These are phyloP conservation scores for Gopherus flavomarginatus DNA, from an alignment of 2,113 vertebrate genomes.

Conservation along the genomic window DNA sequence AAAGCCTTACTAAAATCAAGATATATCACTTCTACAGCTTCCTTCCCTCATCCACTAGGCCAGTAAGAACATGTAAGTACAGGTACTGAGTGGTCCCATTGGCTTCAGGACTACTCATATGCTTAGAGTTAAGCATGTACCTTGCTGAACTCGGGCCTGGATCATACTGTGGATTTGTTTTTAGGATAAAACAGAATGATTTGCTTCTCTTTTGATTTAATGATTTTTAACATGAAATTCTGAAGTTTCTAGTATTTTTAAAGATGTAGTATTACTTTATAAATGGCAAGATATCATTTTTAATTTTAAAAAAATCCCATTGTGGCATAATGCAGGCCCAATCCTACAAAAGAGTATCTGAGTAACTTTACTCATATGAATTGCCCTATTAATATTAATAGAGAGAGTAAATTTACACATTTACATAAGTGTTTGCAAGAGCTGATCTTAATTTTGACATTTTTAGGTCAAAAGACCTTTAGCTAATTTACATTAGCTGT, in stretches of 20 bases:
- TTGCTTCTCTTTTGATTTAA: background rate
- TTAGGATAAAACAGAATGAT: background rate
- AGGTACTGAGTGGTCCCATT: background rate
- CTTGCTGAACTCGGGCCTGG: background rate
- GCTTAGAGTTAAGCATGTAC: background rate
- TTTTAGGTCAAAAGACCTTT: background rate
- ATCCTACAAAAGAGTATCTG: background rate
- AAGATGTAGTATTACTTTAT: background rate
- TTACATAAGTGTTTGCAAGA: background rate
- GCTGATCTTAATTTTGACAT: background rate
- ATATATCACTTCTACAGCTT: background rate
- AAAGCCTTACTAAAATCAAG: background rate
- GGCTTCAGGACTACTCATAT: background rate
- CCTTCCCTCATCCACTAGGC: background rate
- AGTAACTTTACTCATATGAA: background rate
- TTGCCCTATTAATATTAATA: background rate
- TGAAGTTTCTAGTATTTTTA: background rate
- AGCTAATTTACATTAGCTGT: fast-evolving
- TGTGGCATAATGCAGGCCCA: background rate
- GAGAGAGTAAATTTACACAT: fast-evolving
- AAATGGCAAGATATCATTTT: background rate
- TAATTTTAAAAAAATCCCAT: background rate
- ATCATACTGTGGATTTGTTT: background rate
- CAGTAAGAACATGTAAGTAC: background rate
- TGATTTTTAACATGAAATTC: background rate